Base-by-base conservation (phyloP, 2,888 invertebrate genomes). In the Antheraea assamensis region DNA sequence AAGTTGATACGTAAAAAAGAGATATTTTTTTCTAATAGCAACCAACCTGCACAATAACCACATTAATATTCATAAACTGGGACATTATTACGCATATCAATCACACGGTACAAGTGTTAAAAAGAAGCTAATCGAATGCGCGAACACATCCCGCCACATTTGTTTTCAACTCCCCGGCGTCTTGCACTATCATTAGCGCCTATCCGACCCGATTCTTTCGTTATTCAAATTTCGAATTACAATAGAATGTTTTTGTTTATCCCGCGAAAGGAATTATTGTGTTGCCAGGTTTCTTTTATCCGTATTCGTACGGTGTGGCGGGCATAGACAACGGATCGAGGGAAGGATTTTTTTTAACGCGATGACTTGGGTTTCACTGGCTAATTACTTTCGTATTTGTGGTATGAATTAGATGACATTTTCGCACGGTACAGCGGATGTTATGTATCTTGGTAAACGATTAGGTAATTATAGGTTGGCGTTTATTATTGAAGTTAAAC, bases 41-140 rank as follows among this genome's bases (percentile, higher is more conserved):
- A 89, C 77, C 82, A 88, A 91, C 91, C 90, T 92, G 91, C 87
- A 90, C 87, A 88, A 89, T 84, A 76, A 75, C 73, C 61, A 58
- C 81, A 89, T 93, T 90, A 92, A 92, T 93, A 94, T 93, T 93
- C 93, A 93, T 90, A 89, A 85, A 87, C 82, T 78, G 79, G 81
- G 84, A 88, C 89, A 84, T 82, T 86, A 93, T 93, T 93, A 88
- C 91, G 93, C 93, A 93, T 94, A 94, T 94, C 94, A 94, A 93
- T 93, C 93, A 92, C 89, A 78, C 78, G 77, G 76, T 82, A 86
- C 90, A 90, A 91, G 90, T 92, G 91, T 84, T 88, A 90, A 92
- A 90, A 93, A 90, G 81, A 86, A 86, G 86, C 61, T 92, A 92
- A 93, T 93, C 86, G 81, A 83, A 93, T 93, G 93, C 93, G 87